Conservation (phyloP, 2,113 vertebrate genomes). For the Telmatochromis sp. region DNA sequence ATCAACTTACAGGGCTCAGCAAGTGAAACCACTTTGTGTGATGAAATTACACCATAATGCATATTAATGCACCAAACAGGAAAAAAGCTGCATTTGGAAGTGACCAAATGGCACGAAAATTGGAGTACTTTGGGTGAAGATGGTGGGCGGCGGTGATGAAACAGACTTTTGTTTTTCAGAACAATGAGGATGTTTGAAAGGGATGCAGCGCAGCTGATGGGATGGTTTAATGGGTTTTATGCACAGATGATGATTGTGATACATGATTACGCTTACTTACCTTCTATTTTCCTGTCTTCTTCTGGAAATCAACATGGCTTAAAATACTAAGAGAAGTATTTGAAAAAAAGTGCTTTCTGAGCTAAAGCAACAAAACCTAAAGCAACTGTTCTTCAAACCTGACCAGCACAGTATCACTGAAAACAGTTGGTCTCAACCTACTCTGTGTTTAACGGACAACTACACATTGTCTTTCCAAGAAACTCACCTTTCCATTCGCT, state of each 20-base stretch:
- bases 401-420: not conserved
- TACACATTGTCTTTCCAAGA: not conserved
- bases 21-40: constrained; percentile 60
- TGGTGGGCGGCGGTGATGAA: not conserved
- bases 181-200: constrained; percentile 36
- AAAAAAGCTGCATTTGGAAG: constrained; percentile 6
- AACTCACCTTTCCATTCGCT: constrained; percentile 32
- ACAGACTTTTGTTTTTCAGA: not conserved
- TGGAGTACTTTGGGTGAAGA: constrained; percentile 14
- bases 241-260: constrained; percentile 35
- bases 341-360: not conserved
- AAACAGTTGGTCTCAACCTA: not conserved
- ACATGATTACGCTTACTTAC: constrained; percentile 27
- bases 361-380: not conserved
- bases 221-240: constrained; percentile 33
- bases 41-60: constrained; percentile 53
- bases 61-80: constrained; percentile 8
- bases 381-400: not conserved
- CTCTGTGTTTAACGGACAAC: not conserved
- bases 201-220: constrained; percentile 1
- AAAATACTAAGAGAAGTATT: not conserved
- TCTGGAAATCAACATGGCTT: not conserved
- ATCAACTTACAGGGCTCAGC: constrained; percentile 60
- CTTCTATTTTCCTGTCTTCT: not conserved
- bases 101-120: constrained; percentile 12